Evolutionary conservation across 2,797 vertebrate species (phyloP), one percentile per base, ranked within the genome.

Genomic region (Uromys caudimaculatus): DNA sequence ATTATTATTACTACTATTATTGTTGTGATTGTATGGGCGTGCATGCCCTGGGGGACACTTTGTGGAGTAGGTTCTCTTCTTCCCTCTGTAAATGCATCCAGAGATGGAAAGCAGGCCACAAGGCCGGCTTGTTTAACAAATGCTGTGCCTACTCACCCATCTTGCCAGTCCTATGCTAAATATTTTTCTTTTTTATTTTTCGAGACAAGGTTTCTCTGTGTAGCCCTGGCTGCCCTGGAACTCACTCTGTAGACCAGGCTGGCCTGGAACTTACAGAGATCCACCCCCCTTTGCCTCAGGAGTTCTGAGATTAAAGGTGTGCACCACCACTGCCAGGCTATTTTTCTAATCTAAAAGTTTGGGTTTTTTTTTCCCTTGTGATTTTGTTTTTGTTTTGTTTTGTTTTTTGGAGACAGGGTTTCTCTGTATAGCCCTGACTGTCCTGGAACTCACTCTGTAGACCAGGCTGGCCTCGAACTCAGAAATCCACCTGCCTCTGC

Each of bases 331-430:
- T 2, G 13, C 29, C 1, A 2, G 27, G 24, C 52, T 13, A 52
- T 52, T 52, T 69, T 81, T 84, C 32, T 88, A 21, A 79, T 32
- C 54, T 78, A 56, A 86, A 96, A 82, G 24, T 75, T 96, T 77
- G 29, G 38, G 1, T 14, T 64, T 64, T 64, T 73, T 54, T 9
- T 69, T 21, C 29, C 32, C n/a, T 41, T 41, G n/a, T 92, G 29
- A 67, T 78, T 93, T 89, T 83, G 6, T 50, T 6, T 50, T 50
- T 50, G 6, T 50, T 50, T 50, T 50, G 50, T 50, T 50, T 11
- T 50, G 6, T 50, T 50, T 50, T 50, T 50, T 6, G 50, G n/a
- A n/a, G n/a, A n/a, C n/a, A n/a, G n/a, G n/a, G n/a, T n/a, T n/a
- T n/a, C n/a, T n/a, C n/a, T n/a, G n/a, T n/a, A n/a, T n/a, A n/a